Evolutionary conservation across 2,797 vertebrate genomes (phyloP).

Genomic region (Anableps anableps): DNA sequence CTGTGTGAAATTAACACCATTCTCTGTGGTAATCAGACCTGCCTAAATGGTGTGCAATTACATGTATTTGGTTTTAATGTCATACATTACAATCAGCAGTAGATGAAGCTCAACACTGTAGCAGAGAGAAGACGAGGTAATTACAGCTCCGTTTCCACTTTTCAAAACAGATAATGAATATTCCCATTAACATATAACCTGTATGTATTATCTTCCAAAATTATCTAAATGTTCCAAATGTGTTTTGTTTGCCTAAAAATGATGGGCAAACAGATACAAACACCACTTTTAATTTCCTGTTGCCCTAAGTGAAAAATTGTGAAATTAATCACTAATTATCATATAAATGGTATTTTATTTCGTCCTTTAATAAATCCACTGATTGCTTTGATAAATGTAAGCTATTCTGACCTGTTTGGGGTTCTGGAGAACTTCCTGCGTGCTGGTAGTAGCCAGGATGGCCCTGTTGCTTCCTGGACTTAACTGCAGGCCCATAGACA

Average conservation of each 20-base stretch:
- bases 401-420: constrained; percentile 87
- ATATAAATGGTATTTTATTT: not conserved
- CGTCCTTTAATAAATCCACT: not conserved
- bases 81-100: constrained; percentile 7
- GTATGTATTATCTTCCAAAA: constrained; percentile 12
- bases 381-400: not conserved
- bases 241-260: constrained; percentile 6
- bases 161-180: constrained; percentile 5
- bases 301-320: not conserved
- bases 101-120: constrained; percentile 7
- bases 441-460: constrained; percentile 86
- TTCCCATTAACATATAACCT: constrained; percentile 12
- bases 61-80: constrained; percentile 24
- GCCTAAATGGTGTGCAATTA: constrained; percentile 30
- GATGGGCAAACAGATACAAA: constrained; percentile 12
- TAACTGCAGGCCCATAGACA: constrained; percentile 89
- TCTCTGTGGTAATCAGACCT: constrained; percentile 29
- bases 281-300: constrained; percentile 15
- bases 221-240: constrained; percentile 3
- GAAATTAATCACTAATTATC: not conserved
- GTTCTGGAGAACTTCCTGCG: constrained; percentile 89
- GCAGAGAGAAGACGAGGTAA: not conserved
- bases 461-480: constrained; percentile 85
- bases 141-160: not conserved
- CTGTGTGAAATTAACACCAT: constrained; percentile 34